Evolutionary conservation across 2,888 invertebrate genomes (phyloP), one percentile per base, ranked within the genome.

Genomic region (Allolobophora icterica): DNA sequence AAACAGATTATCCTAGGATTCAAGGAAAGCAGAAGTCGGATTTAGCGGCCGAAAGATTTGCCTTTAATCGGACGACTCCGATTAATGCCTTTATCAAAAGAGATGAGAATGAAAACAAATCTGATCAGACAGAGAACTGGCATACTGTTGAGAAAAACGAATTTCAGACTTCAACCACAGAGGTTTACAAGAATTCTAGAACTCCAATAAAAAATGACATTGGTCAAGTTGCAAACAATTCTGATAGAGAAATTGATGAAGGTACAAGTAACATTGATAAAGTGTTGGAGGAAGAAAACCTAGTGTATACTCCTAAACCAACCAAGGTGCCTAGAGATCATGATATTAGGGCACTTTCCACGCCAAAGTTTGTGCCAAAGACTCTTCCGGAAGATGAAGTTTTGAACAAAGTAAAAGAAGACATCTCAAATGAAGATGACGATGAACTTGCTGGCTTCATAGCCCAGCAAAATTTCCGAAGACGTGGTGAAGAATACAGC

Each of bases 371-470:
- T 35, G 35, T 24, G 34, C 87, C 87, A 87, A 71, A 71, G 71
- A 30, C n/a, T n/a, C n/a, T n/a, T n/a, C 35, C 38, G 6, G 87
- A 21, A 87, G 38, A 19, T 4, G 34, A 24, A 24, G 38, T 87
- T 24, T 33, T 24, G 3, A 38, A 35, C 33, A 87, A 87, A 35
- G 21, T 38, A 34, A 19, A 34, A 24, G 35, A 34, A 87, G 38
- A 35, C 38, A 34, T 34, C 24, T 21, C 38, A 87, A 5, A 87
- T 21, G 87, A 35, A 21, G 38, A 87, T 17, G 35, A 84, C 11
- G 84, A 84, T 84, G 35, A 87, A 8, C 38, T 87, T 87, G 87
- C 87, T 21, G n/a, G 38, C 34, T 87, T 87, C 87, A 87, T 34
- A 24, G 34, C 38, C 24, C 87, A 87, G 38, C 34, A 87, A 17